A percentile compares a stretch with the other conserved stretches of the same genome.
Conservation (phyloP, 2,113 vertebrate species). For the Leptodactylus fuscus region DNA sequence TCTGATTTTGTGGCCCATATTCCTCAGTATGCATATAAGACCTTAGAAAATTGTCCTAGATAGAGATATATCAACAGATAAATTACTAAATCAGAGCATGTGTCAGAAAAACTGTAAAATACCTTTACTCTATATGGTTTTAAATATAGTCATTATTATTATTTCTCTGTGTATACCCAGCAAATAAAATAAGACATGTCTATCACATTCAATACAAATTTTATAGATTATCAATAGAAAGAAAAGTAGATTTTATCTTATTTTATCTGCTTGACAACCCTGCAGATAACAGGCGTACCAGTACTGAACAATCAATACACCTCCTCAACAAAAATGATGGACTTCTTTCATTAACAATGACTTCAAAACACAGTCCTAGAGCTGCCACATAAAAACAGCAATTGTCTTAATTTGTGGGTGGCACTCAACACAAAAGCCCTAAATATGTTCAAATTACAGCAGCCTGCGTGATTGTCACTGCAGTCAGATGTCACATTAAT, state of each 20-base stretch:
- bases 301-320: constrained; percentile 55
- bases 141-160: too few relatives aligned
- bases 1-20: too few relatives aligned
- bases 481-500: constrained; percentile 98
- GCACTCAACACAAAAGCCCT: constrained; percentile 91
- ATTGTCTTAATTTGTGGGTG: constrained; percentile 98
- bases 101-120: too few relatives aligned
- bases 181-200: too few relatives aligned
- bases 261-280: neutral
- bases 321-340: constrained; percentile 67
- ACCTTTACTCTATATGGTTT: too few relatives aligned
- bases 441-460: constrained; percentile 98
- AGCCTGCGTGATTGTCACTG: constrained; percentile 98
- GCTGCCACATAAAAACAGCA: constrained; percentile 93
- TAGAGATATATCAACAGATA: too few relatives aligned
- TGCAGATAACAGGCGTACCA: constrained; percentile 18
- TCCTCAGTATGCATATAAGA: too few relatives aligned
- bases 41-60: too few relatives aligned
- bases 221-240: neutral
- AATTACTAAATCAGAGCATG: too few relatives aligned
- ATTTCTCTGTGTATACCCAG: too few relatives aligned
- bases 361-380: constrained; percentile 84
- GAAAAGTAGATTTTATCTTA: neutral
- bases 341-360: constrained; percentile 86
- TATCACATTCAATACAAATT: too few relatives aligned